phyloP scores from a whole-genome alignment of 2,113 vertebrate genomes.

The Nettapus auritus region DNA sequence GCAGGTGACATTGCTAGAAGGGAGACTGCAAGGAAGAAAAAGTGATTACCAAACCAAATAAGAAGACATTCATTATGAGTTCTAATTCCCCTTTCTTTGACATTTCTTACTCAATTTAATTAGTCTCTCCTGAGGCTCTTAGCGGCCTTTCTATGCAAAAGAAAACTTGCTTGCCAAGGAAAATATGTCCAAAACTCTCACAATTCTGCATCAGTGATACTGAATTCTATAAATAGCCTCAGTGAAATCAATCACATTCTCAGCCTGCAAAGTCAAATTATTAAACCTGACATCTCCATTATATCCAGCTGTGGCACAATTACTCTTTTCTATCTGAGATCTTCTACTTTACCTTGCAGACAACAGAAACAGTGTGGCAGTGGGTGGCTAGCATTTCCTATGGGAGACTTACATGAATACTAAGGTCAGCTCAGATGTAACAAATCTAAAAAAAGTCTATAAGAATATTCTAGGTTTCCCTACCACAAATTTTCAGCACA shows the following conservation, averaged over 20 bases:
- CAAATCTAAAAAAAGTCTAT: background rate
- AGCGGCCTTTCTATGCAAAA: background rate
- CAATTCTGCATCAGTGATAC: slow-evolving; percentile 35
- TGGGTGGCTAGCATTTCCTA: background rate
- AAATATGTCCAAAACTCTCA: slow-evolving; percentile 51
- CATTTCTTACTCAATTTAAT: slow-evolving; percentile 45
- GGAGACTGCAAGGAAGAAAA: background rate
- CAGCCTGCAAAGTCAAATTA: slow-evolving; percentile 56
- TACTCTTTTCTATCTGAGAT: slow-evolving; percentile 26
- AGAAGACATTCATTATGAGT: slow-evolving; percentile 13
- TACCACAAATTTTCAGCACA: background rate
- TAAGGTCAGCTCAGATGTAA: background rate
- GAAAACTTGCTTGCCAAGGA: slow-evolving; percentile 46
- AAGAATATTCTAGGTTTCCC: background rate
- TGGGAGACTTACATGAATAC: background rate
- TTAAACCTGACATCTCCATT: slow-evolving; percentile 71
- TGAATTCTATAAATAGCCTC: slow-evolving; percentile 69
- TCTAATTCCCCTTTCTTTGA: slow-evolving; percentile 26
- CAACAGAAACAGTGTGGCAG: background rate
- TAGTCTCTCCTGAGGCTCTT: slow-evolving; percentile 32
- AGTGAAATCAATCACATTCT: slow-evolving; percentile 64
- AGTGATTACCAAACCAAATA: background rate
- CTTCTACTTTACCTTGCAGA: background rate
- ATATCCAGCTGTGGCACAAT: slow-evolving; percentile 22
- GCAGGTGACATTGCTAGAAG: background rate